Evolutionary conservation across 2,113 vertebrate species (phyloP), one percentile per base, ranked within the genome.

Genomic region (Indicator maculatus): DNA sequence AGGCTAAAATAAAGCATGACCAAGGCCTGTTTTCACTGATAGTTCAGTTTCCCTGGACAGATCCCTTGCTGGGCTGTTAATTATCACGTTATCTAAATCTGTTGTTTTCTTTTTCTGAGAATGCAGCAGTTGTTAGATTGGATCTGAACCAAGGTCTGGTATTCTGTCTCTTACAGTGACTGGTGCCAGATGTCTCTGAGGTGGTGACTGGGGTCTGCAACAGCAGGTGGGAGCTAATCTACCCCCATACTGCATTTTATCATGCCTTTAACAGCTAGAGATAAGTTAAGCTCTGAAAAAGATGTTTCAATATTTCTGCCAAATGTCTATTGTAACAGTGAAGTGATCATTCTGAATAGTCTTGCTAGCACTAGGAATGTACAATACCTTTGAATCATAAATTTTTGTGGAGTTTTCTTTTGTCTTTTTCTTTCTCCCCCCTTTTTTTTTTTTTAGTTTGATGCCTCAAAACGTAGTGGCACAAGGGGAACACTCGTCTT

Each of bases 181-280:
- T 89, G 67, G 33, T 66, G 86, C 74, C 89, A 93, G 81, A 45
- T 83, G 64, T 63, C 83, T 90, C 59, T 66, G 65, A 81, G 91
- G 56, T 74, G 89, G 56, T 74, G 73, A 66, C 3, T 47, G 67
- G 66, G 13, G 19, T 83, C 83, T 93, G 81, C 56, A 90, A 41
- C 58, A 81, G 80, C 70, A 89, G 73, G 73, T 90, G 89, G 77
- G 65, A 92, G 65, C 30, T 81, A 67, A 89, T 67, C 38, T 75
- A 50, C 36, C 12, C 55, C 73, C 90, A 52, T 28, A 11, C 31
- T 67, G 31, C 15, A 8, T 75, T 92, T 95, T 78, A 52, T 78
- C 17, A 2, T 81, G 56, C 63, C 45, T 86, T 83, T 74, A 92
- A 80, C 41, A 86, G 47, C n/a, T 66, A 83, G 52, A 8, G 15